Base-by-base conservation (phyloP, 2,888 invertebrate genomes). In the Tubulanus polymorphus region DNA sequence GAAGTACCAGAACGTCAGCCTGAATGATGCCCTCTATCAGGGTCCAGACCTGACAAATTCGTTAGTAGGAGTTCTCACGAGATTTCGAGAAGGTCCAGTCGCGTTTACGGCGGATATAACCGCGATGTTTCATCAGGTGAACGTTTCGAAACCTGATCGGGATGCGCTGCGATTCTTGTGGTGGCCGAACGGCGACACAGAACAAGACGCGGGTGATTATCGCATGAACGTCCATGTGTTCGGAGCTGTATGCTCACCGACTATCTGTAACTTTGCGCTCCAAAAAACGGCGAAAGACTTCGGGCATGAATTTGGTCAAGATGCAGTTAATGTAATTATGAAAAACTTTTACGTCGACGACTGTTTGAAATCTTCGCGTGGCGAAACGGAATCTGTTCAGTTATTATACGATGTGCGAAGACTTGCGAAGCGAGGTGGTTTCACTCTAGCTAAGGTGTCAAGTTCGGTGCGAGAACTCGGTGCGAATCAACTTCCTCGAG, bases 341-440 rank as follows among this genome's bases (percentile, higher is more conserved):
- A 29, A 49, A 3, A 49, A 63, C 37, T 64, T 66, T 37, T 64
- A 63, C 48, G 64, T 66, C 2, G 66, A 66, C 46, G 63, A 64
- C 47, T 64, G 64, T 1, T 23, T 65, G 2, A 48, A 46, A n/a
- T 56, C 55, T 6, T 50, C 60, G 2, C 37, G 53, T 3, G 46
- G 57, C 18, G 41, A 46, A 37, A 37, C 47, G 18, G 56, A 61
- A 37, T 62, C 62, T n/a, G 51, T 58, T 3, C 3, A 37, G 1
- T n/a, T 67, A 20, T 53, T 63, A 3, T 18, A 49, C 15, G 55
- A 41, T 8, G 10, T n/a, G n/a, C 35, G n/a, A 10, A n/a, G 10
- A 10, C 10, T 32, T 10, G 35, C 35, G 10, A n/a, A 10, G 10
- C n/a, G n/a, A 32, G 35, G 35, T 12, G 35, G 35, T 12, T 32